A percentile compares a stretch with the other conserved stretches of the same genome.
phyloP scores from a whole-genome alignment of 1,140 invertebrate genomes.

The Nymphalis io region DNA sequence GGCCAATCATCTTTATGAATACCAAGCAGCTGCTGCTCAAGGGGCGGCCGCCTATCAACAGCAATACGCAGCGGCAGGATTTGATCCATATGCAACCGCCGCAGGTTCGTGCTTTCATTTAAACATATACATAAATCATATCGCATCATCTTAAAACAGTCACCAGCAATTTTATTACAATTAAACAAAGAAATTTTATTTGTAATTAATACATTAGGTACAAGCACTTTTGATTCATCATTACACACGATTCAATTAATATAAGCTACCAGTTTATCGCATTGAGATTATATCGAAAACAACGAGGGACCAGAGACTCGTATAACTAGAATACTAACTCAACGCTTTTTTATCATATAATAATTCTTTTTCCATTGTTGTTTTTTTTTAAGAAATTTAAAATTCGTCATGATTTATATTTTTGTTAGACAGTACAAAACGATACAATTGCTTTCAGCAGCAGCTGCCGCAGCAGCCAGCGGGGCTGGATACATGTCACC shows the following conservation, averaged over 20 bases:
- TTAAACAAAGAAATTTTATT: neutral
- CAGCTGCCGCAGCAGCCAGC: slow-evolving; percentile 79
- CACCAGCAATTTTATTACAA: neutral
- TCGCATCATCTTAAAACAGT: neutral
- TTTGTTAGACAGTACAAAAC: neutral
- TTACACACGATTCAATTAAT: too few relatives aligned
- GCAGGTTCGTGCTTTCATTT: slow-evolving; percentile 53
- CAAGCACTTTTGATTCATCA: too few relatives aligned
- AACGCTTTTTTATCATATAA: too few relatives aligned
- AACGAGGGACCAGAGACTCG: too few relatives aligned
- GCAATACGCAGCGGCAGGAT: slow-evolving; percentile 85
- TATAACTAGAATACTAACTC: too few relatives aligned
- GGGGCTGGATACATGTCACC: slow-evolving; percentile 87
- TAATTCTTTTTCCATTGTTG: too few relatives aligned
- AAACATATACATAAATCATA: too few relatives aligned
- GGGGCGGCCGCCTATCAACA: slow-evolving; percentile 85
- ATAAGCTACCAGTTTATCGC: too few relatives aligned
- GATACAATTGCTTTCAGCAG: slow-evolving; percentile 52
- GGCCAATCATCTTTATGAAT: slow-evolving; percentile 87
- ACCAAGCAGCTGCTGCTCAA: slow-evolving; percentile 86
- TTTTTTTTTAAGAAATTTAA: too few relatives aligned
- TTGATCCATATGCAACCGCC: slow-evolving; percentile 84
- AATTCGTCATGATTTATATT: too few relatives aligned
- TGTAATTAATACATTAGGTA: too few relatives aligned
- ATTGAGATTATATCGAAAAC: too few relatives aligned